These are phyloP conservation scores for Calliphora vomitoria DNA, from an alignment of 2,888 invertebrate genomes.

Conservation along the genomic window DNA sequence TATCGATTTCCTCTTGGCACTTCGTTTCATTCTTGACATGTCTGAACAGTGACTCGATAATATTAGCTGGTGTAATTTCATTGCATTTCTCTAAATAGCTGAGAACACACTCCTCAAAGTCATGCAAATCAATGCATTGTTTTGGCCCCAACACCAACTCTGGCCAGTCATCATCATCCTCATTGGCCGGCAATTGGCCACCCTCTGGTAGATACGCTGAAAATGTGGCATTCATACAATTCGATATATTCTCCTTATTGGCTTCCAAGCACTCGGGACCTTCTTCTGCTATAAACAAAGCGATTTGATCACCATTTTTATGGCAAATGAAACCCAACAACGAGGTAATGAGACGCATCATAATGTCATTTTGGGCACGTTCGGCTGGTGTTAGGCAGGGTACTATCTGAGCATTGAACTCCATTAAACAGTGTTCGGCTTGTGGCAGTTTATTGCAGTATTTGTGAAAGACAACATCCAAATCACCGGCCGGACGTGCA, in stretches of 20 bases:
- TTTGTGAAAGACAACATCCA: slow-evolving; percentile 89
- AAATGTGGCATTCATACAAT: slow-evolving; percentile 88
- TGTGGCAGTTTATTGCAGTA: slow-evolving; percentile 87
- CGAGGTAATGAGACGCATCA: slow-evolving; percentile 87
- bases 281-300: slow-evolving; percentile 91
- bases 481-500: slow-evolving; percentile 88
- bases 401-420: slow-evolving; percentile 86
- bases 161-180: slow-evolving; percentile 83
- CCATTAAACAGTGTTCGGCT: slow-evolving; percentile 86
- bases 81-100: slow-evolving; percentile 86
- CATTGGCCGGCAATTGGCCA: slow-evolving; percentile 3
- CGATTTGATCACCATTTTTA: slow-evolving; percentile 92
- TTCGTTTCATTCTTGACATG: slow-evolving; percentile 89
- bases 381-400: slow-evolving; percentile 88
- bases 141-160: slow-evolving; percentile 86
- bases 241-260: slow-evolving; percentile 86
- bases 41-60: slow-evolving; percentile 90
- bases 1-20: slow-evolving; percentile 84
- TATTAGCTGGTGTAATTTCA: slow-evolving; percentile 91
- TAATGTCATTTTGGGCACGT: slow-evolving; percentile 86
- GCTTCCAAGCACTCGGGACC: slow-evolving; percentile 89
- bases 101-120: slow-evolving; percentile 80
- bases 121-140: slow-evolving; percentile 80
- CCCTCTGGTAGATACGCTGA: slow-evolving; percentile 85
- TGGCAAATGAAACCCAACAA: slow-evolving; percentile 88